phyloP scores from a whole-genome alignment of 2,888 invertebrate genomes.

The Caenorhabditis macrosperma region DNA sequence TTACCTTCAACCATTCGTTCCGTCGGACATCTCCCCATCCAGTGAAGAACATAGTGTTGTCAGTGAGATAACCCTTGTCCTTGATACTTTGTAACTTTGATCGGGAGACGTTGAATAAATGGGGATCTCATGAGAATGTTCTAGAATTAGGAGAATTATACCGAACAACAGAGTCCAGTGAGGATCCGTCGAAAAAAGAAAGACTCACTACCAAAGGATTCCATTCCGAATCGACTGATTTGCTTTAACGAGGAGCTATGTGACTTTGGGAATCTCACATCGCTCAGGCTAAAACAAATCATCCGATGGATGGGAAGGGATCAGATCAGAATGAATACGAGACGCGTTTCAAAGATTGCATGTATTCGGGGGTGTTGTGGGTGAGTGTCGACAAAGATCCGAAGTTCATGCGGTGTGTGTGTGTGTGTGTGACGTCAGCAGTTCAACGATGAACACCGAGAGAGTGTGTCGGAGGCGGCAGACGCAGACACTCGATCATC shows the following conservation, averaged over 20 bases:
- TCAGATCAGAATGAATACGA: background rate
- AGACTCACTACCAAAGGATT: background rate
- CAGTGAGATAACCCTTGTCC: too few relatives aligned
- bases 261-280: constrained; percentile 15
- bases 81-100: too few relatives aligned
- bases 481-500: constrained; percentile 5
- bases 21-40: too few relatives aligned
- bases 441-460: constrained; percentile 46
- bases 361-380: constrained; percentile 2
- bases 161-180: too few relatives aligned
- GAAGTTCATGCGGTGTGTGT: constrained; percentile 43
- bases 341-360: constrained; percentile 41
- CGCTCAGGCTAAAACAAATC: constrained; percentile 58
- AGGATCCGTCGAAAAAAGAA: too few relatives aligned
- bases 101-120: too few relatives aligned
- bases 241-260: constrained; percentile 52
- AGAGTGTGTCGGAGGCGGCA: background rate
- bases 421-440: constrained; percentile 59
- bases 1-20: too few relatives aligned
- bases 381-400: constrained; percentile 38
- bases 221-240: constrained; percentile 10
- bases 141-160: too few relatives aligned
- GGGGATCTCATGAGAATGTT: too few relatives aligned
- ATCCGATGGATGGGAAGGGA: constrained; percentile 1
- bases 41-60: too few relatives aligned